phyloP scores from a whole-genome alignment of 2,797 vertebrate species.

The Brachyrhaphis roseni region DNA sequence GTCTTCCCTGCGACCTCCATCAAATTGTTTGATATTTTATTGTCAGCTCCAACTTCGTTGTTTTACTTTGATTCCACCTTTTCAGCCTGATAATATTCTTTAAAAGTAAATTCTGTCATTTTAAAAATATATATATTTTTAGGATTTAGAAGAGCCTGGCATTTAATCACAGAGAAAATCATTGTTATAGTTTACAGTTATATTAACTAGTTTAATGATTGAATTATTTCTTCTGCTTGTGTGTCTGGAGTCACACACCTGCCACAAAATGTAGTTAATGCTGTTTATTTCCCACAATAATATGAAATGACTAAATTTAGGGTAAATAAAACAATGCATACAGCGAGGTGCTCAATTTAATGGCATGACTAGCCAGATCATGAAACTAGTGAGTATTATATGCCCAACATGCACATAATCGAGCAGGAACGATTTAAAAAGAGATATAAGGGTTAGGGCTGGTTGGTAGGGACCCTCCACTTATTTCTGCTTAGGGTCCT shows the following conservation, averaged over 20 bases:
- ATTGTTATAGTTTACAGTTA: background rate
- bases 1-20: background rate
- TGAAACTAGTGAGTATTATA: no score
- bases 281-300: background rate
- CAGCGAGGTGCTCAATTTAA: background rate
- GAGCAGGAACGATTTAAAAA: no score
- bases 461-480: background rate
- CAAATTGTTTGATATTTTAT: background rate
- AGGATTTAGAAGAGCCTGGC: background rate
- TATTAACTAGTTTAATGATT: background rate
- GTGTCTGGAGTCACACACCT: background rate
- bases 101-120: background rate
- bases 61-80: conserved; percentile 9
- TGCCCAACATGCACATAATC: no score
- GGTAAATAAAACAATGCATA: background rate
- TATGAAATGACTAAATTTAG: background rate
- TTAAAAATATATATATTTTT: background rate
- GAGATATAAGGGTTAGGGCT: background rate
- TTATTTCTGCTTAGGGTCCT: no score
- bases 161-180: background rate
- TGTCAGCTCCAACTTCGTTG: background rate
- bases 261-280: background rate
- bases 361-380: background rate
- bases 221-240: background rate
- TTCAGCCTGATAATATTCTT: background rate